Evolutionary conservation across 2,888 invertebrate genomes (phyloP).

Genomic region (Lutraria lutraria): DNA sequence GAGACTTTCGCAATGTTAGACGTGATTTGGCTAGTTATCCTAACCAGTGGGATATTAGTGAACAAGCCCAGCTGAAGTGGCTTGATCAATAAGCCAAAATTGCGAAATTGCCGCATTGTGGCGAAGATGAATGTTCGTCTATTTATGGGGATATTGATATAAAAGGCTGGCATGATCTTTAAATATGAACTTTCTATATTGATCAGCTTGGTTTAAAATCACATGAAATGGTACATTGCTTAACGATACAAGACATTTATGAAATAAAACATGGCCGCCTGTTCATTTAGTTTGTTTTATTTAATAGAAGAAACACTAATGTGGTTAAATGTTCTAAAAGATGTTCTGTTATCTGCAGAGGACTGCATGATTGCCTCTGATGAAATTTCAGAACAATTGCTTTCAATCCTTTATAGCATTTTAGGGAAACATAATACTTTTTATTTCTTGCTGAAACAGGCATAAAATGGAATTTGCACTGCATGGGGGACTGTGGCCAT

Average conservation of each 20-base stretch:
- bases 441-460: too few species aligned
- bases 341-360: not conserved
- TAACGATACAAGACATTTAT: conserved; percentile 12
- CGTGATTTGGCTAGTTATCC: conserved; percentile 49
- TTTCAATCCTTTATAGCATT: not conserved
- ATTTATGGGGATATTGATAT: conserved; percentile 50
- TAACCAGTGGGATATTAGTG: conserved; percentile 61
- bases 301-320: conserved; percentile 1
- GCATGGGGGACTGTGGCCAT: too few species aligned
- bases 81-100: conserved; percentile 48
- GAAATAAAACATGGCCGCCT: conserved; percentile 4
- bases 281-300: conserved; percentile 5
- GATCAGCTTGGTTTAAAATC: conserved; percentile 42
- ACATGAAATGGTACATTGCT: conserved; percentile 16
- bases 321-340: not conserved
- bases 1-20: conserved; percentile 46
- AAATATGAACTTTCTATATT: conserved; percentile 48
- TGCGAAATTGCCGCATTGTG: conserved; percentile 46
- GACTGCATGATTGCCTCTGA: not conserved
- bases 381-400: not conserved
- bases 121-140: conserved; percentile 40
- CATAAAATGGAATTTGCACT: too few species aligned
- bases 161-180: conserved; percentile 43
- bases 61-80: conserved; percentile 45
- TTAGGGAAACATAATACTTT: not conserved